Evolutionary conservation across 2,888 invertebrate species (phyloP), one percentile per base, ranked within the genome.

Genomic region (Beris morrisii): DNA sequence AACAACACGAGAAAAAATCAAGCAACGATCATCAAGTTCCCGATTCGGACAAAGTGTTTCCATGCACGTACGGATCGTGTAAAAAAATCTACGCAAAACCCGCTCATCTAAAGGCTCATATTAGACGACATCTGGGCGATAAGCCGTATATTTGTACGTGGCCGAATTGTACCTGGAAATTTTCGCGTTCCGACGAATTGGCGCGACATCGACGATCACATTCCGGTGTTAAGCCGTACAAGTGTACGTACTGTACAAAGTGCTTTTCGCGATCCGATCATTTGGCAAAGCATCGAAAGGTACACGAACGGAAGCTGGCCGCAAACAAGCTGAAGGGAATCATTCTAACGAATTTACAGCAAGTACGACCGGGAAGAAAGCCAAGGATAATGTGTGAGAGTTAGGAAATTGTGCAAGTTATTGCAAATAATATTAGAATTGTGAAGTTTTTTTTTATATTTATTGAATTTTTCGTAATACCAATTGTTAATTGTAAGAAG

Each of bases 151-250:
- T 83, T 7, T 90, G 90, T 77, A 87, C 85, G 64, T 90, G 90
- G 89, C 83, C 86, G 4, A 92, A 90, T 52, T 97, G 96, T 79
- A 87, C 87, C 43, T 97, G 96, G 96, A 86, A 91, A 72, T 97
- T 97, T 82, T 95, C 95, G 15, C 85, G 97, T 66, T 96, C 96
- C 0, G 97, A 97, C 78, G 97, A 97, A 80, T 81, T 97, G 71
- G 93, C 95, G 3, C 85, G 97, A 22, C 97, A 97, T 78, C 88
- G 92, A 64, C 86, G 97, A 70, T 95, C 95, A n/a, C 97, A 97
- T 81, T 95, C 95, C 0, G 97, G 97, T 0, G 87, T 95, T 69
- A 96, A 96, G 79, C 97, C 97, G 0, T 97, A 97, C 80, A 87
- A 89, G 67, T 97, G 97, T 79, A 85, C 86, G 67, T 86, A 92